A percentile compares a stretch with the other conserved stretches of the same genome.
These are phyloP conservation scores for Rissa tridactyla DNA, from an alignment of 2,113 vertebrate genomes.

Conservation along the genomic window DNA sequence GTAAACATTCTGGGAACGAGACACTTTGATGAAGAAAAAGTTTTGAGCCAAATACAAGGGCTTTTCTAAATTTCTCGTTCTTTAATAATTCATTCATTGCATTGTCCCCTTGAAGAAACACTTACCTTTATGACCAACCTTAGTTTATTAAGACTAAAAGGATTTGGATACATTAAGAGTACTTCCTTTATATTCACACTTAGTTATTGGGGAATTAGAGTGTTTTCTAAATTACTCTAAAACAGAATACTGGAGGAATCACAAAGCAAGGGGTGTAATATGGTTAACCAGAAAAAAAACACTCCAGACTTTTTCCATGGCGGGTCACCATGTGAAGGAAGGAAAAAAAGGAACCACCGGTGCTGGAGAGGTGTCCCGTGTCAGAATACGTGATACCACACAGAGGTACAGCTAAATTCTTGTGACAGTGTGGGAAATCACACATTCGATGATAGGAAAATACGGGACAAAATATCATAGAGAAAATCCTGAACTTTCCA, in stretches of 20 bases:
- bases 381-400: not conserved
- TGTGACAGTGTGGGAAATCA: too few species aligned
- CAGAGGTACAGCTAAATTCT: not conserved
- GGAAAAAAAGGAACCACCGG: not conserved
- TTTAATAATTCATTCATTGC: not conserved
- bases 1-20: not conserved
- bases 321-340: not conserved
- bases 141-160: not conserved
- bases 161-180: not conserved
- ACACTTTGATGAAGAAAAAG: fast-evolving
- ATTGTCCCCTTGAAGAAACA: not conserved
- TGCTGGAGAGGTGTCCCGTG: not conserved
- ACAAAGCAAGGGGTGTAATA: not conserved
- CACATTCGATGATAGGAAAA: not conserved
- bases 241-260: not conserved
- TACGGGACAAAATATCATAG: not conserved
- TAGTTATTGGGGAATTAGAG: not conserved
- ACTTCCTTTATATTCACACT: not conserved
- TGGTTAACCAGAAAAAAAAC: not conserved
- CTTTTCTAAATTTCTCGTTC: not conserved
- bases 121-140: not conserved
- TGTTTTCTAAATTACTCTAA: not conserved
- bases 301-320: not conserved
- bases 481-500: not conserved
- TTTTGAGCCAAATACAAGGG: not conserved